Evolutionary conservation across 1,140 invertebrate genomes (phyloP).

Genomic region (Papilio machaon): DNA sequence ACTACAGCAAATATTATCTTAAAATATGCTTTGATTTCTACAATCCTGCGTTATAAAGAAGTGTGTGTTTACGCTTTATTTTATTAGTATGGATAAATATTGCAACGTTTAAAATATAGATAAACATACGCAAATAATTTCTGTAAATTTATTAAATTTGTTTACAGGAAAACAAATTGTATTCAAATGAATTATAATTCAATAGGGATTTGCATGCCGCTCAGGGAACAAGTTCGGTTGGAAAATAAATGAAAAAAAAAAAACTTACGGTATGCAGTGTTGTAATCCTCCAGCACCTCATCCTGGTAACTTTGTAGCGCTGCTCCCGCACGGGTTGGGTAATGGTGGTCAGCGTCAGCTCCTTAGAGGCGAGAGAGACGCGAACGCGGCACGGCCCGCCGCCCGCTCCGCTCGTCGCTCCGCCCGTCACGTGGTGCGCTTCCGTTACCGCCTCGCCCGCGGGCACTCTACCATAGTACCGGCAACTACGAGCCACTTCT

Average conservation of each 20-base stretch:
- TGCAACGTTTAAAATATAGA: no score
- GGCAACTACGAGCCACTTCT: constrained; percentile 89
- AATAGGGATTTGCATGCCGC: neutral
- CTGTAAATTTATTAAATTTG: no score
- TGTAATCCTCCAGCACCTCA: constrained; percentile 98
- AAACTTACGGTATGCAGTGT: constrained; percentile 89
- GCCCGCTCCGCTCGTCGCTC: constrained; percentile 41
- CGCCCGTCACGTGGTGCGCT: constrained; percentile 50
- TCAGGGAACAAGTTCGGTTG: neutral
- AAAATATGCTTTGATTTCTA: no score
- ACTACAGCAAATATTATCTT: no score
- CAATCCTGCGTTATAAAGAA: no score
- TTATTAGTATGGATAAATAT: no score
- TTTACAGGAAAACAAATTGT: no score
- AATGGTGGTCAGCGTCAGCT: constrained; percentile 62
- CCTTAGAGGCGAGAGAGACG: constrained; percentile 66
- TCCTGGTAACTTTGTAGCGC: constrained; percentile 95
- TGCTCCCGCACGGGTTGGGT: constrained; percentile 87
- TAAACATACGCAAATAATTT: no score
- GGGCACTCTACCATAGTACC: constrained; percentile 95
- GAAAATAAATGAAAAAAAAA: constrained; percentile 18
- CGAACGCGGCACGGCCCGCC: constrained; percentile 50
- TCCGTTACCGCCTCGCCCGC: constrained; percentile 84
- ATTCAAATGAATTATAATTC: neutral
- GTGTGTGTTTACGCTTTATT: no score